phyloP scores from a whole-genome alignment of 2,888 invertebrate genomes.

The Microctonus aethiopoides region DNA sequence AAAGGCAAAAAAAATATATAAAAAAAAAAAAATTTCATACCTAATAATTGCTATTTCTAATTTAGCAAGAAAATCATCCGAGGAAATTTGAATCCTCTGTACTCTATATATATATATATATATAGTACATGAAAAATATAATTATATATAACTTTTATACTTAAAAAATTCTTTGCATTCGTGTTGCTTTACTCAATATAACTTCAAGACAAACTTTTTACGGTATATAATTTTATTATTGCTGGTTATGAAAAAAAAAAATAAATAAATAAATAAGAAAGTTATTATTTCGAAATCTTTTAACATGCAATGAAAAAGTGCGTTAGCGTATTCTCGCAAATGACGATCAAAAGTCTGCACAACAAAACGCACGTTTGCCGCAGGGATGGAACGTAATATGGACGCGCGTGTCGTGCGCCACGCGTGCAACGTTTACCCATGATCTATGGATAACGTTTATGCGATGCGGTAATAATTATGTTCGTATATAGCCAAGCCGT shows the following conservation, averaged over 20 bases:
- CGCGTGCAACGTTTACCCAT: conserved; percentile 48
- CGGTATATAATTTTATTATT: background rate
- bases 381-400: conserved; percentile 23
- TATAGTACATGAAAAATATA: no score
- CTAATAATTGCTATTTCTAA: background rate
- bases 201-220: background rate
- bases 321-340: background rate
- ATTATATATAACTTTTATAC: no score
- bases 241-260: background rate
- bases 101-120: background rate
- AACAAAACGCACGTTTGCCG: background rate
- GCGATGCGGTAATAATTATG: conserved; percentile 55
- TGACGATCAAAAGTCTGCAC: background rate
- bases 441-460: conserved; percentile 49
- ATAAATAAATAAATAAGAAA: background rate
- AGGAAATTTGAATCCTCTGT: background rate
- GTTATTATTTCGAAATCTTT: background rate
- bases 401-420: conserved; percentile 46
- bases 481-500: conserved; percentile 34
- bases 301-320: background rate
- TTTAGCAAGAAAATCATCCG: background rate
- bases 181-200: background rate
- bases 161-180: background rate
- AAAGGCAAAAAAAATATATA: background rate
- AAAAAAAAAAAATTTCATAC: background rate